Evolutionary conservation across 2,888 invertebrate genomes (phyloP).

Genomic region (Cactoblastis cactorum): DNA sequence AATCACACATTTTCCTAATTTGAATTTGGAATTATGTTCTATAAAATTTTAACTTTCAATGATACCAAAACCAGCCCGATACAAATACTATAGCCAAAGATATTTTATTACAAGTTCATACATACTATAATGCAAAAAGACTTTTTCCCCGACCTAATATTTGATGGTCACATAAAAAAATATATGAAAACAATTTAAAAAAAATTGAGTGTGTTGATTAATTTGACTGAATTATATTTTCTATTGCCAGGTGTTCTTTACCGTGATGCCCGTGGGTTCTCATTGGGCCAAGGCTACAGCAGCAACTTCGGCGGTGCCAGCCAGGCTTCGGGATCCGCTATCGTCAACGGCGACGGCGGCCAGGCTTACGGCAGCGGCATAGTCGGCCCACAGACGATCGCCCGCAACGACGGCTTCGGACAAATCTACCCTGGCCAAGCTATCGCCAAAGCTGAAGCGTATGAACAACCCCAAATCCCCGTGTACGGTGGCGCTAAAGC

Average conservation of each 20-base stretch:
- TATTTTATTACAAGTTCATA: too few relatives aligned
- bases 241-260: constrained; percentile 41
- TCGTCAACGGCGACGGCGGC: constrained; percentile 37
- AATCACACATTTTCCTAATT: too few relatives aligned
- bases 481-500: constrained; percentile 25
- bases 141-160: too few relatives aligned
- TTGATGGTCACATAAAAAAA: background rate
- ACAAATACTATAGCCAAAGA: too few relatives aligned
- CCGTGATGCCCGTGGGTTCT: constrained; percentile 59
- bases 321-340: constrained; percentile 47
- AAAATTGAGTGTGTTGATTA: too few relatives aligned
- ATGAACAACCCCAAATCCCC: constrained; percentile 28
- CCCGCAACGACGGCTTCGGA: constrained; percentile 38
- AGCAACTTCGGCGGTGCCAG: constrained; percentile 39
- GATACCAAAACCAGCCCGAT: too few relatives aligned
- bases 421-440: constrained; percentile 44
- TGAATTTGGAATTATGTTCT: too few relatives aligned
- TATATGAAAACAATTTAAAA: constrained; percentile 1
- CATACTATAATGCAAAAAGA: too few relatives aligned
- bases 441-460: constrained; percentile 41
- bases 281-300: constrained; percentile 49
- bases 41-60: too few relatives aligned
- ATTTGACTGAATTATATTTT: constrained; percentile 10
- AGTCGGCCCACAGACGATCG: constrained; percentile 27
- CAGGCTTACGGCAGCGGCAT: constrained; percentile 45